Evolutionary conservation across 2,797 vertebrate species (phyloP), one percentile per base, ranked within the genome.

Genomic region (Gymnocypris eckloni): DNA sequence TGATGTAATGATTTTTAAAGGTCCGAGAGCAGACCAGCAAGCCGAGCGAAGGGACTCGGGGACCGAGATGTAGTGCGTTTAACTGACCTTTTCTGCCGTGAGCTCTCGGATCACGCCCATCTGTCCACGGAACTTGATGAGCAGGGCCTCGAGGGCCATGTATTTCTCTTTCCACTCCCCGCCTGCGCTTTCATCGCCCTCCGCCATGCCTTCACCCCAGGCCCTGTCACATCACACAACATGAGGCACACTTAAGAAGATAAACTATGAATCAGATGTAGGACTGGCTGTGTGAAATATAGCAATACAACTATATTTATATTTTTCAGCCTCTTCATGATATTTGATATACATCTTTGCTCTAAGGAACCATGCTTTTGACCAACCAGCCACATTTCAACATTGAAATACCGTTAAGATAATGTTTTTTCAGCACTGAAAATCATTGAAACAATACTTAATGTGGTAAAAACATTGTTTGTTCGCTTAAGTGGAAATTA

Each of bases 111-210:
- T 99, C 93, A 98, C 98, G 92, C 97, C 96, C 90, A 98, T 97
- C 92, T 99, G 98, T 88, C 97, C 95, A 86, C 97, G 95, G 92
- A 99, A 99, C 91, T 98, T 99, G 93, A 99, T 96, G 78, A 99
- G 96, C 91, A 99, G 96, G 18, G 96, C 94, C 92, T 99, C 98
- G 91, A 99, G 92, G 89, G 96, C 96, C 86, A 97, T 86, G 54
- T 97, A 99, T 92, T 97, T 96, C 92, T 99, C 97, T 91, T 97
- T 98, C 98, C 98, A 99, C 90, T 98, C 97, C 88, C 96, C 93
- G 76, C 94, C 94, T 91, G 96, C 94, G 87, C 93, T 88, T 85
- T 97, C 97, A 92, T 96, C 94, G 79, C 93, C 92, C 80, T 98
- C 97, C 8, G 97, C 97, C 98, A 99, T 98, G 82, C 90, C n/a